Conservation (phyloP, 2,113 vertebrate genomes). For the Pterocles burchelli region DNA sequence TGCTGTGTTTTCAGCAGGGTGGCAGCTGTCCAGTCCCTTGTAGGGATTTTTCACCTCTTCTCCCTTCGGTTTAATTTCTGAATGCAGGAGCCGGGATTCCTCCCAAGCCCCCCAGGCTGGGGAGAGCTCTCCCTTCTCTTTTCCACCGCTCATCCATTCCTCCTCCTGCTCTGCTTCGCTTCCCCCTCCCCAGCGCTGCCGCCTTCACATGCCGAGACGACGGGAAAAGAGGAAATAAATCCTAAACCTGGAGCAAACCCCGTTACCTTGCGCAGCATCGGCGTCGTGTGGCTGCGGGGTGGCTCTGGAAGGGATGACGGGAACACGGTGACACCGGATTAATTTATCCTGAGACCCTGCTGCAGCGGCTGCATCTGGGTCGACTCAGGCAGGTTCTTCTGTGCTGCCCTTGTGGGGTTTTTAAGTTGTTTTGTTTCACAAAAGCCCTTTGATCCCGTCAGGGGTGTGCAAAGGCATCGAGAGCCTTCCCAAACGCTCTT, state of each 20-base stretch:
- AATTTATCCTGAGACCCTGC: constrained; percentile 28
- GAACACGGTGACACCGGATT: neutral
- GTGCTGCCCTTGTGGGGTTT: neutral
- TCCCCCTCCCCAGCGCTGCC: constrained; percentile 41
- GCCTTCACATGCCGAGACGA: neutral
- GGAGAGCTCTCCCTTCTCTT: neutral
- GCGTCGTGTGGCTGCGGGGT: neutral
- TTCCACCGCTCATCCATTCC: neutral
- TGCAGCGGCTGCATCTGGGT: neutral
- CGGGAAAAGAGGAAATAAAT: constrained; percentile 23
- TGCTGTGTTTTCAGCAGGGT: neutral
- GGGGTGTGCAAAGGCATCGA: fast-evolving
- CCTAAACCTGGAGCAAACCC: constrained; percentile 7
- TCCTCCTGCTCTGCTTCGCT: neutral
- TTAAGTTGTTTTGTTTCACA: neutral
- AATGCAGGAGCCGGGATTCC: neutral
- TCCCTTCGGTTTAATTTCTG: neutral
- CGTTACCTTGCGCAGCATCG: neutral
- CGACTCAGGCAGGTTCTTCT: neutral
- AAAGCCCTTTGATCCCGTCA: fast-evolving
- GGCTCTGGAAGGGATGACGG: neutral
- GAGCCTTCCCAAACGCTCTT: neutral
- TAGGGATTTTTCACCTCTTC: neutral
- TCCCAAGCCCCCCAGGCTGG: neutral
- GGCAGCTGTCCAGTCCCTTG: fast-evolving